Evolutionary conservation across 2,113 vertebrate genomes (phyloP), one percentile per base, ranked within the genome.

Genomic region (Monopterus albus): DNA sequence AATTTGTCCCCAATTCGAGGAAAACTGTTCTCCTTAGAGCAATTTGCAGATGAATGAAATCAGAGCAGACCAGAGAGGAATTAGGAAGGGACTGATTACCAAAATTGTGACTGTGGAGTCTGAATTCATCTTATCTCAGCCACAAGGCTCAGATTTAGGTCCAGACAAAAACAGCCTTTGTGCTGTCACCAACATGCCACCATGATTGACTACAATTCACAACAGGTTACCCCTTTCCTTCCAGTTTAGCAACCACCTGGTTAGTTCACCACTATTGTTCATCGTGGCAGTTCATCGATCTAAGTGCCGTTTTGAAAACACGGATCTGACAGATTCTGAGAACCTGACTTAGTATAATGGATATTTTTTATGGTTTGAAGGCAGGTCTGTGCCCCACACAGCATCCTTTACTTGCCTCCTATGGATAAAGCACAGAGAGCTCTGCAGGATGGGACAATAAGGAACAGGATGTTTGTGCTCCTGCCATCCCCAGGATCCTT

Each of bases 21-120:
- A 74, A 73, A 84, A 75, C 36, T 56, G 52, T 73, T 77, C 66
- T 76, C 50, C 58, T 71, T 76, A 64, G 65, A 87, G 83, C 78
- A 80, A 88, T 86, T 83, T 81, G 23, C 53, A 70, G 75, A 88
- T 87, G 84, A 88, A 91, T 81, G 74, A 75, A 86, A 87, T 85
- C 75, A 80, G 57, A 85, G 58, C 35, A 15, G 60, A 82, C 61
- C 57, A 56, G 76, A 64, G 55, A 62, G 57, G 74, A 82, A 87
- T 84, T 74, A 82, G 65, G 58, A 68, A 64, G 36, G 38, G 57
- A 75, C 56, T 83, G 88, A 90, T 88, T 85, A 62, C 47, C 39
- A 26, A 76, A 74, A 76, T 46, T 75, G 74, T 52, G 63, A 56
- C 47, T 60, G 71, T 78, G 68, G 57, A 86, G 64, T 46, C 57